Evolutionary conservation across 92 coral and sea anemone species (phyloP).

Genomic region (Umimayanthus kanabou): DNA sequence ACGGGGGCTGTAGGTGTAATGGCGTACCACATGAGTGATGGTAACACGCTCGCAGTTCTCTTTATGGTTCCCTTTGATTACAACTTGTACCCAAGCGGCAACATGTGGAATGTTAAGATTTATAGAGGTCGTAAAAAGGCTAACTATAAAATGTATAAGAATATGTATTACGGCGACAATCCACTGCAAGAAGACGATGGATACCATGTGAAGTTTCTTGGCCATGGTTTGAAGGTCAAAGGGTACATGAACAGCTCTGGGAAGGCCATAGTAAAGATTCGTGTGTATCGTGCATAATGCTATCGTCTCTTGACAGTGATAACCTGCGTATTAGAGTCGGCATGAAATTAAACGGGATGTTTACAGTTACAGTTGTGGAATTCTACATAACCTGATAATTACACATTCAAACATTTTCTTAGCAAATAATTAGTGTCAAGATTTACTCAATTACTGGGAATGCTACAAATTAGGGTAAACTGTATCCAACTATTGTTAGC

Average conservation of each 20-base stretch:
- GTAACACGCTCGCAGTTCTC: constrained; percentile 47
- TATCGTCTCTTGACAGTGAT: no score
- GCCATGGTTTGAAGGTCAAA: background rate
- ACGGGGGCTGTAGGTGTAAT: constrained; percentile 60
- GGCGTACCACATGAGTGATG: constrained; percentile 43
- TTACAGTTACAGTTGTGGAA: no score
- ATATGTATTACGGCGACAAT: constrained; percentile 30
- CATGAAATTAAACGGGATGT: no score
- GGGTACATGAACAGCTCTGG: constrained; percentile 51
- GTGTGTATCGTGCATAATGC: no score
- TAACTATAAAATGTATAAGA: constrained; percentile 36
- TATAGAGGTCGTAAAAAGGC: constrained; percentile 39
- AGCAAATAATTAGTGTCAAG: no score
- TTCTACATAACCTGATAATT: no score
- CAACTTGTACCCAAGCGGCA: constrained; percentile 18
- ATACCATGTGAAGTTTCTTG: background rate
- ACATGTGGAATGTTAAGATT: constrained; percentile 61
- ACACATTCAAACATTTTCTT: no score
- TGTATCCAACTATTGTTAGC: no score
- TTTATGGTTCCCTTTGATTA: constrained; percentile 58
- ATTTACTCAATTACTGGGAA: no score
- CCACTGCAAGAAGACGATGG: constrained; percentile 35
- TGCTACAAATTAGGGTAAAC: no score
- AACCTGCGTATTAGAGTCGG: no score
- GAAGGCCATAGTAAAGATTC: background rate